Conservation (phyloP, 2,797 vertebrate species). For the Sebastolobus altivelis region DNA sequence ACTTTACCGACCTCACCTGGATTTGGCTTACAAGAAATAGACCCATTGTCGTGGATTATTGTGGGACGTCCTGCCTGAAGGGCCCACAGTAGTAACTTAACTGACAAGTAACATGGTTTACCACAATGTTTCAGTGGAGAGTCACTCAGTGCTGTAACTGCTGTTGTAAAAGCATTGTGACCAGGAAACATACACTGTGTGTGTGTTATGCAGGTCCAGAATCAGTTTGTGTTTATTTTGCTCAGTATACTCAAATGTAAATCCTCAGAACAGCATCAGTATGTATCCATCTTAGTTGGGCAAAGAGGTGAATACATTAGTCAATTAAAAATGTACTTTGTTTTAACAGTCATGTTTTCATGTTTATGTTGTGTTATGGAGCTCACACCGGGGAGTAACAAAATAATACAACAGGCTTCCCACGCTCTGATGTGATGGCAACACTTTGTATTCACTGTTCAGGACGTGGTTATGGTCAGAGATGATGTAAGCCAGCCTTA, state of each 20-base stretch:
- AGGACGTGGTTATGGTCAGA: too few species aligned
- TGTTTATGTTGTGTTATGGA: background rate
- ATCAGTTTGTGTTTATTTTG: background rate
- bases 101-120: background rate
- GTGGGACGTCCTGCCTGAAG: background rate
- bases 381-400: background rate
- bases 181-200: background rate
- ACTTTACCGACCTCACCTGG: background rate
- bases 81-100: background rate
- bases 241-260: background rate
- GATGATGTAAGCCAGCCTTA: too few species aligned
- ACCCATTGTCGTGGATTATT: too few species aligned
- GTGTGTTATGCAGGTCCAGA: background rate
- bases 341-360: slow-evolving; percentile 25
- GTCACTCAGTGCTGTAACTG: background rate
- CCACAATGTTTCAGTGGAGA: background rate
- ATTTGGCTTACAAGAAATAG: background rate
- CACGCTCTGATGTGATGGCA: too few species aligned
- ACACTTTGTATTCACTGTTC: too few species aligned
- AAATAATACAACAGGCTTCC: background rate
- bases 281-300: background rate
- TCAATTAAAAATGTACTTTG: slow-evolving; percentile 37
- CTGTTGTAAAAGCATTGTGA: background rate
- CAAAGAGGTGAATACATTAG: background rate
- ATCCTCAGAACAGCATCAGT: background rate